These are phyloP conservation scores for Pterocles gutturalis DNA, from an alignment of 2,113 vertebrate genomes.

Conservation along the genomic window DNA sequence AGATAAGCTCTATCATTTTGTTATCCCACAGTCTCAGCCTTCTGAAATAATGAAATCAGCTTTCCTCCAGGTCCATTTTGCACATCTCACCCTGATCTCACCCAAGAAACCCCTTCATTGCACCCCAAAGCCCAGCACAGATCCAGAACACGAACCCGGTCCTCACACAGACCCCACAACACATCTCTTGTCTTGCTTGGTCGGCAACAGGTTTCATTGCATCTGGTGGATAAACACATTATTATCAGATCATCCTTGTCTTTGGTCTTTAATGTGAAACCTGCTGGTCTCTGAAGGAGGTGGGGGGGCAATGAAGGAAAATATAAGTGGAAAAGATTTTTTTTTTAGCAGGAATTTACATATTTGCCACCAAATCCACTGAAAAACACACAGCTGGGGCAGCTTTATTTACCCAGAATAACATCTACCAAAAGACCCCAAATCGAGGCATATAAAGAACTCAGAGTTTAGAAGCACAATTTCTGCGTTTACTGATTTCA, in stretches of 20 bases:
- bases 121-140: background rate
- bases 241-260: accelerated
- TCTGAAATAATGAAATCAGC: background rate
- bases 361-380: background rate
- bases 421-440: background rate
- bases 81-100: background rate
- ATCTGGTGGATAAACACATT: background rate
- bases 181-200: accelerated
- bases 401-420: background rate
- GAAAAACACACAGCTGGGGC: background rate
- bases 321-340: background rate
- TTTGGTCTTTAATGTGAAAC: background rate
- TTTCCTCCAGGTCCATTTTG: background rate
- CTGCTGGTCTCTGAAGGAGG: background rate
- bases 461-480: background rate
- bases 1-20: background rate
- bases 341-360: background rate
- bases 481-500: background rate
- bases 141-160: background rate
- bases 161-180: background rate
- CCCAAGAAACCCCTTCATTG: background rate
- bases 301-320: background rate
- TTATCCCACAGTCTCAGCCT: background rate
- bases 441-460: accelerated
- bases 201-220: background rate